Evolutionary conservation across 1,140 invertebrate species (phyloP).

Genomic region (Leptinotarsa texana): DNA sequence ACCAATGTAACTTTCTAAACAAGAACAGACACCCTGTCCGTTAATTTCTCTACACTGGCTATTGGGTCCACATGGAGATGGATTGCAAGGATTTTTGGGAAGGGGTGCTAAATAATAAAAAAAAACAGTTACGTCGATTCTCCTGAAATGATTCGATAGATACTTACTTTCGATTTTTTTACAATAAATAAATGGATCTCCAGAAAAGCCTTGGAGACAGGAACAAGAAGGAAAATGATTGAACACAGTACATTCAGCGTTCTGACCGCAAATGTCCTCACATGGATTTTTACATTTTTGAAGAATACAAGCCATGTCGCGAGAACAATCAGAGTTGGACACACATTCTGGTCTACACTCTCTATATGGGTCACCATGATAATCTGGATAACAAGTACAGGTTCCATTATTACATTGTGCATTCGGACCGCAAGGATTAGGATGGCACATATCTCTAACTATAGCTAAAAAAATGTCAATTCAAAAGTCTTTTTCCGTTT

Average conservation of each 20-base stretch:
- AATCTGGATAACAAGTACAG: conserved; percentile 70
- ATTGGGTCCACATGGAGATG: conserved; percentile 78
- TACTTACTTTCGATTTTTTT: conserved; percentile 44
- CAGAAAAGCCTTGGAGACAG: conserved; percentile 67
- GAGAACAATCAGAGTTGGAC: conserved; percentile 68
- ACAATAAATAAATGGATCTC: conserved; percentile 72
- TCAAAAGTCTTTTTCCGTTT: not conserved
- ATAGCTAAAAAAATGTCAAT: conserved; percentile 28
- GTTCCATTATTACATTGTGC: conserved; percentile 62
- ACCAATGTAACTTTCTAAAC: conserved; percentile 71
- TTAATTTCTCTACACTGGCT: conserved; percentile 73
- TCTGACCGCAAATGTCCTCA: conserved; percentile 71
- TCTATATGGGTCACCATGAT: conserved; percentile 67
- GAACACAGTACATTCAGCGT: conserved; percentile 70
- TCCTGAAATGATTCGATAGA: not conserved
- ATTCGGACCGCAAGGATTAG: conserved; percentile 65
- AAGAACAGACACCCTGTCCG: conserved; percentile 75
- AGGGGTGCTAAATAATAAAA: conserved; percentile 33
- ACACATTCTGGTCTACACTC: conserved; percentile 74
- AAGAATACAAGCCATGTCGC: conserved; percentile 68
- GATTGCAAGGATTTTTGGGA: conserved; percentile 66
- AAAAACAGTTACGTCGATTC: conserved; percentile 43
- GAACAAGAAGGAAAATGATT: conserved; percentile 74
- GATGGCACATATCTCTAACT: conserved; percentile 62
- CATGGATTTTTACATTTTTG: conserved; percentile 77